phyloP scores from a whole-genome alignment of 2,113 vertebrate species.

The Malurus elegans region DNA sequence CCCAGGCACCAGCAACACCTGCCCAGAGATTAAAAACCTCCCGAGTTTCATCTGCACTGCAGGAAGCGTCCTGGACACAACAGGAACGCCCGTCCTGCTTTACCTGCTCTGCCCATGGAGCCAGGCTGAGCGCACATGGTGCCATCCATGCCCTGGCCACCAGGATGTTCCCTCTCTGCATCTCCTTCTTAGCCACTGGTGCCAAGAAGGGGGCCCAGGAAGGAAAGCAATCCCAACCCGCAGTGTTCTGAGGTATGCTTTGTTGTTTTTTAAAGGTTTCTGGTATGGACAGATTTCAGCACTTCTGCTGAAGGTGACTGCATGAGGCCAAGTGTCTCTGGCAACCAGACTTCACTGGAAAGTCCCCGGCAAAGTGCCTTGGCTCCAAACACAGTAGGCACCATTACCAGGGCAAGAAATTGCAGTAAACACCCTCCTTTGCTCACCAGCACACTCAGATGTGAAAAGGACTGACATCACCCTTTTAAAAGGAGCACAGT shows the following conservation, averaged over 20 bases:
- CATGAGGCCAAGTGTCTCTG: neutral
- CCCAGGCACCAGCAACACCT: neutral
- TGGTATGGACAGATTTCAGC: neutral
- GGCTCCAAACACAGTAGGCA: neutral
- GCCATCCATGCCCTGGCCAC: neutral
- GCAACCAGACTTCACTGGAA: neutral
- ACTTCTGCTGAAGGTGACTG: neutral
- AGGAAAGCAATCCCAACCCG: accelerated
- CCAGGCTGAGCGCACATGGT: neutral
- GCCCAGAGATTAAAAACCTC: neutral
- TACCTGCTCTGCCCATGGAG: neutral
- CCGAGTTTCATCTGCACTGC: neutral
- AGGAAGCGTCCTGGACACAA: neutral
- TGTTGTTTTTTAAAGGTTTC: neutral
- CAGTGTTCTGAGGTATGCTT: accelerated
- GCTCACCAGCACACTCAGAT: neutral
- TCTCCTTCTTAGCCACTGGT: neutral
- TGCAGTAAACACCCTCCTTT: neutral
- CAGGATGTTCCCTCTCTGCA: accelerated
- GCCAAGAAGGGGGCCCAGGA: neutral
- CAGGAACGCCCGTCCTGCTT: neutral
- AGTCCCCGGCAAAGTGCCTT: neutral
- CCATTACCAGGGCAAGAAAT: neutral
- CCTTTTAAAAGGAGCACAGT: neutral
- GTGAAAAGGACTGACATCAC: conserved; percentile 2